phyloP scores from a whole-genome alignment of 2,888 invertebrate species.

The Agrochola litura region DNA sequence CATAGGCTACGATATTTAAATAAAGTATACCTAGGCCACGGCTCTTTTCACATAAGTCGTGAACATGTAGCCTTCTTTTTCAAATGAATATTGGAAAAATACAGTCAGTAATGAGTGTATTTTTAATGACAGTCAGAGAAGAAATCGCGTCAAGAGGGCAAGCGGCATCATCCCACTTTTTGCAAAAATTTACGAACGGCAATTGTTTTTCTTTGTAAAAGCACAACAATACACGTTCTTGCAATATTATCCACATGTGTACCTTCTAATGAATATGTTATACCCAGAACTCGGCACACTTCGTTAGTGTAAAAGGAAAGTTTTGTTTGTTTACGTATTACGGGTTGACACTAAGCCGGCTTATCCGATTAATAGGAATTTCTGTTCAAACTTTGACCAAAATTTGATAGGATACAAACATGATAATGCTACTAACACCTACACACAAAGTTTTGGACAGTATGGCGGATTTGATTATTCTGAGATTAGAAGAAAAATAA shows the following conservation, averaged over 20 bases:
- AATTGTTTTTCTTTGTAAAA: neutral
- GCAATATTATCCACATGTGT: neutral
- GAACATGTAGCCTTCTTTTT: neutral
- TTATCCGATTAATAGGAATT: constrained; percentile 49
- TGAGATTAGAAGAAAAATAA: neutral
- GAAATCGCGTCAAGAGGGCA: neutral
- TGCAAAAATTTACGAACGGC: too few species aligned
- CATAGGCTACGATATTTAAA: too few species aligned
- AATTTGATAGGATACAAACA: constrained; percentile 34
- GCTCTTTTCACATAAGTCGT: neutral
- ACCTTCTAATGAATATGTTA: constrained; percentile 20
- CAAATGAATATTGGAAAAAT: neutral
- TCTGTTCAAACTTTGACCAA: constrained; percentile 50
- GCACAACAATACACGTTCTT: too few species aligned
- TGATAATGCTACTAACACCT: neutral
- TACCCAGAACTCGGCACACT: constrained; percentile 3
- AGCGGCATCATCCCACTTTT: neutral
- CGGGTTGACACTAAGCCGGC: constrained; percentile 45
- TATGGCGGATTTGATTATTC: neutral
- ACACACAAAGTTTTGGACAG: neutral
- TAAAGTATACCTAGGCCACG: neutral
- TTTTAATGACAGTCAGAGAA: neutral
- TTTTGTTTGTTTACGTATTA: constrained; percentile 43
- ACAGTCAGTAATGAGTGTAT: neutral
- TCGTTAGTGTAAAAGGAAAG: constrained; percentile 45